Percentiles rank a stretch among this genome's conserved stretches.
phyloP scores from a whole-genome alignment of 2,113 vertebrate genomes.

The Todiramphus saurophagus region DNA sequence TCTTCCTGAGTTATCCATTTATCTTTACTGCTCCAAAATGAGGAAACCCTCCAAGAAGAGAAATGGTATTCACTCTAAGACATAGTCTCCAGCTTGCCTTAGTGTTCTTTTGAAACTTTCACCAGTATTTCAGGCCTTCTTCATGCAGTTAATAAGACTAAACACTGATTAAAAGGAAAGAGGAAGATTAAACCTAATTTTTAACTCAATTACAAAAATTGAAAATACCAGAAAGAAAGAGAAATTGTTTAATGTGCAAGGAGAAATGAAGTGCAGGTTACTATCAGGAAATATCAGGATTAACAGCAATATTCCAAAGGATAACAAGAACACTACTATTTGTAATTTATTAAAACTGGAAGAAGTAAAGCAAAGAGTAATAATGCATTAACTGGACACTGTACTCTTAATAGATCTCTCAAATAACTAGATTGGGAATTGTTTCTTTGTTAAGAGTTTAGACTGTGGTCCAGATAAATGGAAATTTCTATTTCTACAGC shows the following conservation, averaged over 20 bases:
- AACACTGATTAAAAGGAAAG: background rate
- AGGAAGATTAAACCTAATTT: background rate
- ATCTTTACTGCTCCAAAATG: background rate
- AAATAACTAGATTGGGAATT: background rate
- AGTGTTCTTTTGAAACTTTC: background rate
- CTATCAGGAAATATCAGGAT: background rate
- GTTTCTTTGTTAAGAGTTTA: background rate
- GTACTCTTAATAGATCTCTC: background rate
- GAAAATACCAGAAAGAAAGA: background rate
- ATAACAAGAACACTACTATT: background rate
- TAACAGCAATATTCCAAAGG: background rate
- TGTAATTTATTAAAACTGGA: background rate
- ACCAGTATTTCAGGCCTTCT: background rate
- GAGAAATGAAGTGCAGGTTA: background rate
- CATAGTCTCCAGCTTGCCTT: background rate
- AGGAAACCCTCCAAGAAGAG: background rate
- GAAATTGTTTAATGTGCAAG: background rate
- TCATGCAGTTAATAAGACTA: background rate
- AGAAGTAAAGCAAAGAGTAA: background rate
- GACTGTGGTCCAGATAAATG: background rate
- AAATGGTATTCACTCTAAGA: background rate
- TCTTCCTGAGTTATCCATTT: background rate
- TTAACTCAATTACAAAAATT: background rate
- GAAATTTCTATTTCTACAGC: background rate
- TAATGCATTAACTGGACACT: background rate